Base-by-base conservation (phyloP, 2,113 vertebrate genomes). In the Orientallactaga bullata region DNA sequence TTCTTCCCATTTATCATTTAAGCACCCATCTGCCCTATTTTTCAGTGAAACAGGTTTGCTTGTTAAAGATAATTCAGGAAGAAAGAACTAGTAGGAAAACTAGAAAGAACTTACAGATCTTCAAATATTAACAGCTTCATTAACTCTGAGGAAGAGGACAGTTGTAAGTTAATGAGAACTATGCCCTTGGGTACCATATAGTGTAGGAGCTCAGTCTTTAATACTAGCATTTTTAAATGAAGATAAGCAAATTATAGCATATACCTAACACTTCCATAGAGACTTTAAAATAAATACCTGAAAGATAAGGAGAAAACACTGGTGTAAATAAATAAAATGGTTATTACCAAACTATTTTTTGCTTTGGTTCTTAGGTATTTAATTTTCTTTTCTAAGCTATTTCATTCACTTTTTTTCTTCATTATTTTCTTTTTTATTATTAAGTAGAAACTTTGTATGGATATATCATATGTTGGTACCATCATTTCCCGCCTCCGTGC, bases 31-130 rank as follows among this genome's bases (percentile, higher is more conserved):
- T 94, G 76, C 81, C 69, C 37, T 73, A 85, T 81, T 73, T 92
- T 89, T 84, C 65, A 89, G 16, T 51, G 39, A 90, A 93, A 71
- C 17, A 95, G 69, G 81, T 96, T 78, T 95, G 42, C 51, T 94
- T 96, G 93, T 85, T 37, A 91, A 95, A 87, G 51, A 92, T 26
- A 96, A 96, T 89, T 72, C 63, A 93, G 82, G n/a, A 86, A 76
- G 39, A 32, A 28, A 47, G 20, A 93, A 85, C 51, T 94, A 89
- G 10, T 80, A 47, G 58, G 32, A 83, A 83, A 58, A 11, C 42
- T 42, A 85, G 68, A 0, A 79, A 63, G 35, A 96, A 95, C n/a
- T 55, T 86, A 37, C 8, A 30, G 23, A 85, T 71, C 47, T 90
- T 21, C 55, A 85, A 21, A 7, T 76, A 89, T 78, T 72, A 85